These are phyloP conservation scores for Chaetodon trifasciatus DNA, from an alignment of 2,797 vertebrate species.

Conservation along the genomic window DNA sequence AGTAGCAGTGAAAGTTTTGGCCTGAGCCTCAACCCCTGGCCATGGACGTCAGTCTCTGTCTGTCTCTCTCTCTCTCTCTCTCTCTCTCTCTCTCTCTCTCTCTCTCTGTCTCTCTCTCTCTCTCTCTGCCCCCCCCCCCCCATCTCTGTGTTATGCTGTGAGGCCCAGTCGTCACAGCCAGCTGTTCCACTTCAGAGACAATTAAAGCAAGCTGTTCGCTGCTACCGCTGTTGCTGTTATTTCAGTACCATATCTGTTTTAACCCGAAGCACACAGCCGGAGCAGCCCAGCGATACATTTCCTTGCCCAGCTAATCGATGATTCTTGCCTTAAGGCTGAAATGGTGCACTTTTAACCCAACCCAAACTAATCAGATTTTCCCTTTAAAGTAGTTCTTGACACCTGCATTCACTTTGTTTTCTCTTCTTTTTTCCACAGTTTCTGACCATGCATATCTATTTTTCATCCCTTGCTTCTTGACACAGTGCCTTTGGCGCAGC, in stretches of 20 bases:
- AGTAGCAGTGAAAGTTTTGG: slow-evolving; percentile 34
- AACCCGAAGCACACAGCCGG: slow-evolving; percentile 36
- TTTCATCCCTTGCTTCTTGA: neutral
- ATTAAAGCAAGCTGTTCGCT: slow-evolving; percentile 79
- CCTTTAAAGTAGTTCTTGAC: slow-evolving; percentile 11
- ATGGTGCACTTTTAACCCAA: slow-evolving; percentile 27
- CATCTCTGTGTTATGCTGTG: slow-evolving; percentile 47
- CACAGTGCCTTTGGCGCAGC: neutral
- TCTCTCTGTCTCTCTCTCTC: neutral
- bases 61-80: neutral
- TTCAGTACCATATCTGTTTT: slow-evolving; percentile 59
- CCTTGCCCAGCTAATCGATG: slow-evolving; percentile 29
- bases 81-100: neutral
- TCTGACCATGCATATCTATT: slow-evolving; percentile 10
- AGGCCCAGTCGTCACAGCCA: slow-evolving; percentile 69
- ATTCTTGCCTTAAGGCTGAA: slow-evolving; percentile 25
- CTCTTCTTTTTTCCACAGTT: neutral
- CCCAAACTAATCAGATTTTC: slow-evolving; percentile 1
- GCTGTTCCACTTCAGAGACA: slow-evolving; percentile 78
- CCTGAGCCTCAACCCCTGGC: slow-evolving; percentile 26
- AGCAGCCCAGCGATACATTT: slow-evolving; percentile 45
- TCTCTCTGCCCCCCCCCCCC: neutral
- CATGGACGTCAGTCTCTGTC: slow-evolving; percentile 5
- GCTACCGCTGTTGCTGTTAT: slow-evolving; percentile 63
- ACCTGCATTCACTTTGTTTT: slow-evolving; percentile 1